Percentiles rank a stretch among this genome's conserved stretches.
phyloP scores from a whole-genome alignment of 2,888 invertebrate genomes.

The Eupithecia dodoneata region DNA sequence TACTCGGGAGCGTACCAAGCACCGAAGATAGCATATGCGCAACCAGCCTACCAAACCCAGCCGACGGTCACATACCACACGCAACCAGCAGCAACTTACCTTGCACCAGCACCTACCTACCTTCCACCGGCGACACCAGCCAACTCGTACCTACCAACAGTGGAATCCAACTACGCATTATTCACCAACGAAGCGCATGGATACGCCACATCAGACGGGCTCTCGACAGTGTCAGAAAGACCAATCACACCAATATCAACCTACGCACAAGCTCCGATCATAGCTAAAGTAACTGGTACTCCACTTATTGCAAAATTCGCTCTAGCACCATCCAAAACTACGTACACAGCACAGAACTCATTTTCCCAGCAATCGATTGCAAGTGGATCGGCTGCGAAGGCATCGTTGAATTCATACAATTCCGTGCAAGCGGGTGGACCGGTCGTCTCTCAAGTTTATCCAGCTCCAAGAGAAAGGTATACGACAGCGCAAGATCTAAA shows the following conservation, averaged over 20 bases:
- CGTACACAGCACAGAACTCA: constrained; percentile 67
- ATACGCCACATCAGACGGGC: constrained; percentile 81
- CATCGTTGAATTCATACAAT: constrained; percentile 70
- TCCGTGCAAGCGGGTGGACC: constrained; percentile 69
- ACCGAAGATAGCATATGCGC: constrained; percentile 65
- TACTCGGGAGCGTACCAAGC: constrained; percentile 62
- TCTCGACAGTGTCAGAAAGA: constrained; percentile 68
- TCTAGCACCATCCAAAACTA: constrained; percentile 64
- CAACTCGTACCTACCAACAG: constrained; percentile 53
- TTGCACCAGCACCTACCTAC: constrained; percentile 53
- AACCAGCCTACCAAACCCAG: constrained; percentile 44
- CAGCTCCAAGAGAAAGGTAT: constrained; percentile 70
- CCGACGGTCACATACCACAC: constrained; percentile 56
- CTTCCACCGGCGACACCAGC: constrained; percentile 48
- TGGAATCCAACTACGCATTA: constrained; percentile 54
- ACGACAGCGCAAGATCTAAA: constrained; percentile 64
- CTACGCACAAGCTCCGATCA: constrained; percentile 81
- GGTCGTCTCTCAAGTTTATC: constrained; percentile 76
- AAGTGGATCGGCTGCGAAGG: constrained; percentile 70
- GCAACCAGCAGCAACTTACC: constrained; percentile 54
- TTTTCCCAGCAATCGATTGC: constrained; percentile 64
- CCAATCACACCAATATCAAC: constrained; percentile 73
- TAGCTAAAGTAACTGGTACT: constrained; percentile 78
- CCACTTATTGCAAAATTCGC: constrained; percentile 74
- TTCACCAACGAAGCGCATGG: constrained; percentile 75